Evolutionary conservation across 2,113 vertebrate species (phyloP).

Genomic region (Pavo muticus): DNA sequence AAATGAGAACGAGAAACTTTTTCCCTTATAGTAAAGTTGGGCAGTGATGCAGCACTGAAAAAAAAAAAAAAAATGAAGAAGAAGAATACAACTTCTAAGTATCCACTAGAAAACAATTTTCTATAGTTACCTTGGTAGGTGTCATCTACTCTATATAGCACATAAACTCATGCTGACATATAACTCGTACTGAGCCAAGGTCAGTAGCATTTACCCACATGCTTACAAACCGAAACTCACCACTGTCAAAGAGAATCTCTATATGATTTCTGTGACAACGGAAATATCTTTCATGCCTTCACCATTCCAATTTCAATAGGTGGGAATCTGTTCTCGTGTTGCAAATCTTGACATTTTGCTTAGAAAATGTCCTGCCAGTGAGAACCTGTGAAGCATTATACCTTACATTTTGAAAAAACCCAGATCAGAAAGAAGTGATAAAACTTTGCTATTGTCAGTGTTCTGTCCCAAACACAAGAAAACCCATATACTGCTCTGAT

Average conservation of each 20-base stretch:
- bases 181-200: neutral
- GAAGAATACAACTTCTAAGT: neutral
- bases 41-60: neutral
- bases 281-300: conserved; percentile 11
- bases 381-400: neutral
- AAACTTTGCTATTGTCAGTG: neutral
- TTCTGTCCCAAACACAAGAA: neutral
- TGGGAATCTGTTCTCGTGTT: neutral
- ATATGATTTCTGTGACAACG: neutral
- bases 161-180: neutral
- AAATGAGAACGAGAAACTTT: neutral
- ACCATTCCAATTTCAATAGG: neutral
- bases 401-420: neutral
- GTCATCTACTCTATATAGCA: neutral
- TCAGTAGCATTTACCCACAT: neutral
- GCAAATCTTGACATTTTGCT: conserved; percentile 39
- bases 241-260: neutral
- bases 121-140: neutral
- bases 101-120: neutral
- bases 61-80: neutral
- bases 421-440: neutral
- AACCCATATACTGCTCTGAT: neutral
- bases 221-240: neutral
- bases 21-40: neutral
- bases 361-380: neutral